Conservation (phyloP, 2,797 vertebrate genomes). For the Typhlichthys eigenmanni region DNA sequence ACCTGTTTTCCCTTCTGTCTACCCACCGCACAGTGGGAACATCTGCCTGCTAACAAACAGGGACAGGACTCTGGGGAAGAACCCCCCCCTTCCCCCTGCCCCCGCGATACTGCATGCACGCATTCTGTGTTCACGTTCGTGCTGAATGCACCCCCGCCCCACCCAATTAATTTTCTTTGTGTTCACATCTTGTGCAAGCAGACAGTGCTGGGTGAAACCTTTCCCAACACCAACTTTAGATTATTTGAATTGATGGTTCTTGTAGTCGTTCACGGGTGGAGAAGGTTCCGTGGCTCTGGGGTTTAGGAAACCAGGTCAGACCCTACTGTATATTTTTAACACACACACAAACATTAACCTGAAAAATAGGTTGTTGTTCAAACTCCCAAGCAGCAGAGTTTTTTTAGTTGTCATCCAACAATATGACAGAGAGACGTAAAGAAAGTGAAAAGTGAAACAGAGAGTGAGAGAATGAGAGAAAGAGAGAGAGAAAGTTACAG, state of each 20-base stretch:
- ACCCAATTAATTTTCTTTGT: too few species aligned
- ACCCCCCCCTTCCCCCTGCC: neutral
- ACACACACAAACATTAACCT: too few species aligned
- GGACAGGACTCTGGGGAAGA: constrained; percentile 58
- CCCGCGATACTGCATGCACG: neutral
- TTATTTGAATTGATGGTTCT: neutral
- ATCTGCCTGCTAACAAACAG: constrained; percentile 67
- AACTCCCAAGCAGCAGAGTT: neutral
- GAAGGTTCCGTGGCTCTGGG: too few species aligned
- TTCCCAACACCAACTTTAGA: constrained; percentile 17
- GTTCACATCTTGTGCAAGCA: too few species aligned
- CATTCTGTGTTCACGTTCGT: too few species aligned
- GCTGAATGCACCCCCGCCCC: too few species aligned
- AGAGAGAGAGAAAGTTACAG: constrained; percentile 29
- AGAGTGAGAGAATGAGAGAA: constrained; percentile 19
- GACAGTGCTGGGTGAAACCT: too few species aligned
- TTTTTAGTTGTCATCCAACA: constrained; percentile 17
- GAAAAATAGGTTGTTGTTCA: too few species aligned
- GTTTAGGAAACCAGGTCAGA: too few species aligned
- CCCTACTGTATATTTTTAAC: neutral
- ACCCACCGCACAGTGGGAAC: constrained; percentile 54
- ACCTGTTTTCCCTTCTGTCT: constrained; percentile 41
- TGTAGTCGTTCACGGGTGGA: too few species aligned
- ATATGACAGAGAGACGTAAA: constrained; percentile 8
- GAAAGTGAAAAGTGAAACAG: neutral